Base-by-base conservation (phyloP, 2,888 invertebrate genomes). In the Eristalis intricaria region DNA sequence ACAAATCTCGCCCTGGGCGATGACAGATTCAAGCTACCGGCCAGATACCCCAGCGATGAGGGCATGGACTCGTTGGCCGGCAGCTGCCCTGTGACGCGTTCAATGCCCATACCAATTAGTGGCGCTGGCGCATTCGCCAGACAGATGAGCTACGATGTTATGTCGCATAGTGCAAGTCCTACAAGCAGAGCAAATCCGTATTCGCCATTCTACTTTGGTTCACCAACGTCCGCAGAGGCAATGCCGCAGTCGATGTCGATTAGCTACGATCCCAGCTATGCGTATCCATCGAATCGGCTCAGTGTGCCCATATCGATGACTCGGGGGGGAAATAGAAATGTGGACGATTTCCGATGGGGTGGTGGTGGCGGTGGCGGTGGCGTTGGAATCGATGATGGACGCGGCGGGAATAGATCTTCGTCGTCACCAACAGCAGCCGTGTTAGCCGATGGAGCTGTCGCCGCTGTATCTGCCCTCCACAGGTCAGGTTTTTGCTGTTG, bases 81-180 rank as follows among this genome's bases (percentile, higher is more conserved):
- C 75, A 26, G 70, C 69, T 22, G 63, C 56, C 23, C 75, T 58
- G n/a, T 86, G 78, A 26, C 90, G 89, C 92, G 91, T n/a, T 90
- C 91, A 35, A 90, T 91, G 43, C 91, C 92, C 7, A 92, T 92
- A 89, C 91, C 92, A 5, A 90, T 90, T 23, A 91, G 91, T 79
- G 91, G 91, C 68, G 68, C 60, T 60, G 73, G 71, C 32, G 32
- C 89, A 19, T 43, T 61, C 5, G 35, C 32, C 50, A 60, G 68
- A 71, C 75, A 65, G 5, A 50, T 8, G 10, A 68, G 58, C 60
- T 26, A 63, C 32, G 23, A 69, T 32, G 66, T 23, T 2, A 86
- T 91, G 80, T 91, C 91, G 0, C 91, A 90, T 29, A 92, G 92
- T 87, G 91, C 91, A 29, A 91, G 92, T 83, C 92, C 93, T 2